phyloP scores from a whole-genome alignment of 2,113 vertebrate genomes.

The Brachypteracias leptosomus region DNA sequence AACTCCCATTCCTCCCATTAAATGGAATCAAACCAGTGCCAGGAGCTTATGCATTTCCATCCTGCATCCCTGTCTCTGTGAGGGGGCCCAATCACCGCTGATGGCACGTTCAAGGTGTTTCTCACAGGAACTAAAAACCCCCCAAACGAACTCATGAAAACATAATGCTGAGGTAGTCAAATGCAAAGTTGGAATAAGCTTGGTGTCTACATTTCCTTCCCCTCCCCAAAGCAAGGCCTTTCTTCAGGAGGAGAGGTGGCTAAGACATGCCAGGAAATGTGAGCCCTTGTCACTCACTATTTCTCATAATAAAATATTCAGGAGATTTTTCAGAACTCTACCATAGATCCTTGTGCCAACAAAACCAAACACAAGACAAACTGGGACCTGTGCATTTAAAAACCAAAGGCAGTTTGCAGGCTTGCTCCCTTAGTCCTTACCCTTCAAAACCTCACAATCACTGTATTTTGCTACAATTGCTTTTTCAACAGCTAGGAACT shows the following conservation, averaged over 20 bases:
- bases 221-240: neutral
- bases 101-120: neutral
- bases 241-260: neutral
- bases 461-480: neutral
- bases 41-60: neutral
- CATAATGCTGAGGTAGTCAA: fast-evolving
- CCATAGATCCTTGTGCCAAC: neutral
- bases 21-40: neutral
- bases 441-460: neutral
- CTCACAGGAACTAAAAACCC: neutral
- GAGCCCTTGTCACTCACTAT: neutral
- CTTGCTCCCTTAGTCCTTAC: neutral
- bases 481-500: neutral
- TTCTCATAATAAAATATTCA: neutral
- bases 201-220: neutral
- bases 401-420: neutral
- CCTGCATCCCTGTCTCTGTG: neutral
- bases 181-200: neutral
- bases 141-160: neutral
- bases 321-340: neutral
- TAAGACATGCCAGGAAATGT: neutral
- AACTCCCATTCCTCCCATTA: neutral
- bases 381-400: neutral
- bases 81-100: neutral
- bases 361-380: neutral